These are phyloP conservation scores for Lagopus leucura DNA, from an alignment of 2,113 vertebrate species.

Conservation along the genomic window DNA sequence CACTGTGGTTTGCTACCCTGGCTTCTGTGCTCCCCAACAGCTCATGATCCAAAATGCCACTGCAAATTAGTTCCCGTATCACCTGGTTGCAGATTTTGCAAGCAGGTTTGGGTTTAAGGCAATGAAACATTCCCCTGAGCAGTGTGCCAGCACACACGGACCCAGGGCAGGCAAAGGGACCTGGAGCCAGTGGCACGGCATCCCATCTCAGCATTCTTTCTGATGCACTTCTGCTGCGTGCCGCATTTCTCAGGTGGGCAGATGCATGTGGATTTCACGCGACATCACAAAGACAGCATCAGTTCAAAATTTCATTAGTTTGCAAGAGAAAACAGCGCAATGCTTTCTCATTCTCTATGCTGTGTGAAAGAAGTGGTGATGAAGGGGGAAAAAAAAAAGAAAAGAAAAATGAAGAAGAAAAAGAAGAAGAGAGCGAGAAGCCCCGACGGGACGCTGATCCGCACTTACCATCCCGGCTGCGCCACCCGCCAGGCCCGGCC, in stretches of 20 bases:
- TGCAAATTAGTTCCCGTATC: not conserved
- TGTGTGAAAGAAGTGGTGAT: fast-evolving
- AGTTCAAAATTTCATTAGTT: not conserved
- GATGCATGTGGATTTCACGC: fast-evolving
- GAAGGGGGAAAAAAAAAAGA: no score
- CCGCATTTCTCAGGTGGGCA: fast-evolving
- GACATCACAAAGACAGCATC: not conserved
- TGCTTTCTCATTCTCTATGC: not conserved
- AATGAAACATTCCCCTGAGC: not conserved
- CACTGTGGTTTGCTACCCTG: not conserved
- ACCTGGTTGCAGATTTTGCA: not conserved
- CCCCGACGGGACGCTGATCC: not conserved
- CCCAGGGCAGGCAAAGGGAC: not conserved
- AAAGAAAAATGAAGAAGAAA: no score
- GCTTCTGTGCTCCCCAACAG: not conserved
- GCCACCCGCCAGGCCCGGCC: no score
- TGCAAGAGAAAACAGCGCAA: not conserved
- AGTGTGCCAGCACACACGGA: no score
- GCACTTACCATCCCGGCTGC: not conserved
- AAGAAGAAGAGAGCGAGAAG: not conserved
- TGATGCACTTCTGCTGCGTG: not conserved
- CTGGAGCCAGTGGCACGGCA: not conserved
- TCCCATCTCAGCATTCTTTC: not conserved
- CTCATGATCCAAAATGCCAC: not conserved
- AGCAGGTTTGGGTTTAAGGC: not conserved